These are phyloP conservation scores for Acanthopagrus latus DNA, from an alignment of 2,797 vertebrate species.

Conservation along the genomic window DNA sequence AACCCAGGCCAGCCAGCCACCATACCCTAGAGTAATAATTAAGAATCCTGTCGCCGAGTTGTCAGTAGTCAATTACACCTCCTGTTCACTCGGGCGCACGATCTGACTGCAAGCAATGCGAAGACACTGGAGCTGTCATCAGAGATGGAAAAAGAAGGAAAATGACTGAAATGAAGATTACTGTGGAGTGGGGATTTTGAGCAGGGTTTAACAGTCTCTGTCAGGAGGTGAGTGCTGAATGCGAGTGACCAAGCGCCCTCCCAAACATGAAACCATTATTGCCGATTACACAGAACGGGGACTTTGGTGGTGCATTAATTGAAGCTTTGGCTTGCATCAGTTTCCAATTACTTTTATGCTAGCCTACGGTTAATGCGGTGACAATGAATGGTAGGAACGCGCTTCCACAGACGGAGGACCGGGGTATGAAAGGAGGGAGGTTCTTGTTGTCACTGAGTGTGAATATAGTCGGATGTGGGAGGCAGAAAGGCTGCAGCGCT, in stretches of 20 bases:
- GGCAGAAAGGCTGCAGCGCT: conserved; percentile 52
- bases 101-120: conserved; percentile 81
- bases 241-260: conserved; percentile 82
- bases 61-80: conserved; percentile 89
- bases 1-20: conserved; percentile 78
- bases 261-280: conserved; percentile 88
- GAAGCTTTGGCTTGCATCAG: conserved; percentile 85
- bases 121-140: conserved; percentile 80
- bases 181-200: conserved; percentile 80
- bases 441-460: conserved; percentile 56
- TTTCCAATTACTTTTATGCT: conserved; percentile 91
- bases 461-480: conserved; percentile 62
- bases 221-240: conserved; percentile 86
- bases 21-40: conserved; percentile 87
- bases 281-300: conserved; percentile 86
- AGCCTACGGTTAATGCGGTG: conserved; percentile 87
- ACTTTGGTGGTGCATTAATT: conserved; percentile 88
- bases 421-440: conserved; percentile 69
- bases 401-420: conserved; percentile 69
- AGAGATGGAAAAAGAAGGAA: conserved; percentile 81
- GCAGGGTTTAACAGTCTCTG: conserved; percentile 80
- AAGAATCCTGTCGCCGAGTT: conserved; percentile 85
- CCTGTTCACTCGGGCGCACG: conserved; percentile 77
- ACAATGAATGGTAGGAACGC: conserved; percentile 81
- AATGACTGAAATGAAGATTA: conserved; percentile 86